phyloP scores from a whole-genome alignment of 2,113 vertebrate genomes.

The Shinisaurus crocodilurus region DNA sequence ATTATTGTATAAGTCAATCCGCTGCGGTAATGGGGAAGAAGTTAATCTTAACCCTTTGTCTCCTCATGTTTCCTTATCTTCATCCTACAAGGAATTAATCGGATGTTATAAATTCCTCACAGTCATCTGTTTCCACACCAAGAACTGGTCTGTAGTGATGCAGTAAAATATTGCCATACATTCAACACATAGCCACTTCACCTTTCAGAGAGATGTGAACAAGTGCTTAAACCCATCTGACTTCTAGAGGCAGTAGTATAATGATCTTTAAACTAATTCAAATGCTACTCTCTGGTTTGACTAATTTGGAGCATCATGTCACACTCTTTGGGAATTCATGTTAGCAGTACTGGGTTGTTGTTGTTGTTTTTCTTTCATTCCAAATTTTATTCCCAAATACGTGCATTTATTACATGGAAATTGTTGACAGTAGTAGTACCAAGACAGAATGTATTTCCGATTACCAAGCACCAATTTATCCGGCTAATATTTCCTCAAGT shows the following conservation, averaged over 20 bases:
- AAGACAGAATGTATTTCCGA: slow-evolving; percentile 49
- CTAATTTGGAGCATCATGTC: slow-evolving; percentile 17
- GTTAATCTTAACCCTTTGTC: not conserved
- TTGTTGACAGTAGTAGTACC: slow-evolving; percentile 17
- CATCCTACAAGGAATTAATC: not conserved
- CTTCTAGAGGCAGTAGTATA: slow-evolving; percentile 3
- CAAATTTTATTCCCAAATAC: slow-evolving; percentile 29
- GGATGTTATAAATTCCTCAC: not conserved
- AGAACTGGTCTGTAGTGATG: not conserved
- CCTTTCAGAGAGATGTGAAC: not conserved
- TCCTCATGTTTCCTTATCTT: not conserved
- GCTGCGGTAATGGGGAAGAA: not conserved
- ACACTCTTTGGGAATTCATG: slow-evolving; percentile 19
- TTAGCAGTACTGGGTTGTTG: slow-evolving; percentile 44
- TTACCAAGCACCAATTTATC: slow-evolving; percentile 63
- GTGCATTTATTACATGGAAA: slow-evolving; percentile 51
- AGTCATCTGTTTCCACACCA: not conserved
- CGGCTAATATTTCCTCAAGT: slow-evolving; percentile 43
- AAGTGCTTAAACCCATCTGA: slow-evolving; percentile 10
- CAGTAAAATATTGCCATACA: not conserved
- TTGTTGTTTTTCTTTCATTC: slow-evolving; percentile 16
- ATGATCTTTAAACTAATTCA: slow-evolving; percentile 45
- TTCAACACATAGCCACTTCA: not conserved
- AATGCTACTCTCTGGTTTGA: slow-evolving; percentile 31
- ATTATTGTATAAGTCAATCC: not conserved